A percentile compares a stretch with the other conserved stretches of the same genome.
These are phyloP conservation scores for Melanotaenia duboulayi DNA, from an alignment of 2,113 vertebrate genomes.

Conservation along the genomic window DNA sequence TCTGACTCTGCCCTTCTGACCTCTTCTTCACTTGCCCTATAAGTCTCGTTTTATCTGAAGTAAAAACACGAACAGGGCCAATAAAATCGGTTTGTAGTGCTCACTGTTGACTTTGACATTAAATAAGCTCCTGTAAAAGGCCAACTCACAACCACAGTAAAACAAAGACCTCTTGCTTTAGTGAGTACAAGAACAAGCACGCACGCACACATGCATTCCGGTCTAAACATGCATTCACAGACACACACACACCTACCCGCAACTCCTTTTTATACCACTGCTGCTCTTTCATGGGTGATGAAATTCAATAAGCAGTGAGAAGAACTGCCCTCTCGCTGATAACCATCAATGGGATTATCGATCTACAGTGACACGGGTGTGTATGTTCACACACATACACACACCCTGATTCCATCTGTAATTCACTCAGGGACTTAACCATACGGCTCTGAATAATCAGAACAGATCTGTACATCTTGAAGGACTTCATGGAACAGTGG, in stretches of 20 bases:
- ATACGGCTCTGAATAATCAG: slow-evolving; percentile 67
- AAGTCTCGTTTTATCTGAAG: slow-evolving; percentile 56
- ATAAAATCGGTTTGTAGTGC: slow-evolving; percentile 72
- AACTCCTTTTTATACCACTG: slow-evolving; percentile 53
- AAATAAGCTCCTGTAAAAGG: slow-evolving; percentile 72
- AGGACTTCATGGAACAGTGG: slow-evolving; percentile 48
- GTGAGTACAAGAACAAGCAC: neutral
- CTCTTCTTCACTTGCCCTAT: slow-evolving; percentile 40
- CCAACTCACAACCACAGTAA: slow-evolving; percentile 71
- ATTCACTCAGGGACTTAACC: slow-evolving; percentile 64
- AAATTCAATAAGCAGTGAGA: slow-evolving; percentile 83
- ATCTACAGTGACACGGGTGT: slow-evolving; percentile 59
- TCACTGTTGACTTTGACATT: slow-evolving; percentile 73
- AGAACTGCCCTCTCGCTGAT: slow-evolving; percentile 79
- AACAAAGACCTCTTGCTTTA: slow-evolving; percentile 60
- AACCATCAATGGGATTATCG: slow-evolving; percentile 79
- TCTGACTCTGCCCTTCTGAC: slow-evolving; percentile 19
- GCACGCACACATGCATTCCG: neutral
- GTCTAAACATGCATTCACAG: neutral
- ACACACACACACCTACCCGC: slow-evolving; percentile 32
- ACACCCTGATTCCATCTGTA: slow-evolving; percentile 48
- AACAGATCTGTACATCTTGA: slow-evolving; percentile 66
- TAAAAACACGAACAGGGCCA: slow-evolving; percentile 69
- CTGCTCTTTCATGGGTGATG: slow-evolving; percentile 79
- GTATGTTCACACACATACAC: neutral